A percentile compares a stretch with the other conserved stretches of the same genome.
phyloP scores from a whole-genome alignment of 2,113 vertebrate genomes.

The Fregata magnificens region DNA sequence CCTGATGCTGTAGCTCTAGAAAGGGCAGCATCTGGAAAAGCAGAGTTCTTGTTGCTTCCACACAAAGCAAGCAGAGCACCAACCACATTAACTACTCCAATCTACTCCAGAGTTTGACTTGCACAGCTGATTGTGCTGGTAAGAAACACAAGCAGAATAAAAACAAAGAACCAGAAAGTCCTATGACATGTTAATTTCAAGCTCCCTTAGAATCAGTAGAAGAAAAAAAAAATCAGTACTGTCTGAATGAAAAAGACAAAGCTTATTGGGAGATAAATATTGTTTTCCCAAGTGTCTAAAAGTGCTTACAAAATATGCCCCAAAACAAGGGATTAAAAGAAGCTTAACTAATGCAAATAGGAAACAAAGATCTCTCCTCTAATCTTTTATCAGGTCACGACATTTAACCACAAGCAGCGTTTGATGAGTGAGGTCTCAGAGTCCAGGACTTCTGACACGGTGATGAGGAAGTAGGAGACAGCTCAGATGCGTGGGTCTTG shows the following conservation, averaged over 20 bases:
- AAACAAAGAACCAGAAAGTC: neutral
- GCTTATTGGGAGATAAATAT: neutral
- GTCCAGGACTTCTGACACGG: neutral
- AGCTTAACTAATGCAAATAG: neutral
- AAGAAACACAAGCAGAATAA: neutral
- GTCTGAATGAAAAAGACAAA: neutral
- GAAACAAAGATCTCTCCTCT: neutral
- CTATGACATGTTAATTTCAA: neutral
- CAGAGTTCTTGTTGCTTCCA: neutral
- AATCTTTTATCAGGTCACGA: neutral
- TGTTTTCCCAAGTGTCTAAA: neutral
- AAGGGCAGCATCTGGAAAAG: neutral
- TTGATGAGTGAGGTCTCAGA: neutral
- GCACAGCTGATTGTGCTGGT: neutral
- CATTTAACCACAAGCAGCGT: neutral
- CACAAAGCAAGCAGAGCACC: neutral
- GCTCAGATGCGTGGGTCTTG: neutral
- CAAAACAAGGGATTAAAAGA: neutral
- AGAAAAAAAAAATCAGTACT: neutral
- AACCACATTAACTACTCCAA: neutral
- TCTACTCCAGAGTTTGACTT: neutral
- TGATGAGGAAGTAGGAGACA: neutral
- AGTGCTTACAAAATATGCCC: neutral
- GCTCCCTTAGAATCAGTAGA: neutral
- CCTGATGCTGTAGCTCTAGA: neutral